Evolutionary conservation across 2,888 invertebrate species (phyloP), one percentile per base, ranked within the genome.

Genomic region (Dryadula phaetusa): DNA sequence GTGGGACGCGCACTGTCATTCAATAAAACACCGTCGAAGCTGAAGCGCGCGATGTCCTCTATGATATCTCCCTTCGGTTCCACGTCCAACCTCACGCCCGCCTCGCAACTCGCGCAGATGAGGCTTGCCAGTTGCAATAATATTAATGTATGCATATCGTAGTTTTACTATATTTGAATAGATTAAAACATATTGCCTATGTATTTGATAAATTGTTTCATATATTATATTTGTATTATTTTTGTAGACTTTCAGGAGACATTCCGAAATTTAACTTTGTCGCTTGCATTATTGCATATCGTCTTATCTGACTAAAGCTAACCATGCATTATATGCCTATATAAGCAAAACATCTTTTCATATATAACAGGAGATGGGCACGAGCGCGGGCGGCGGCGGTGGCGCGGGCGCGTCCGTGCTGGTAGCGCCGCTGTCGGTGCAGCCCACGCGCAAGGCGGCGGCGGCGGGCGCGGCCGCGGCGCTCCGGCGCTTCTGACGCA

Each of bases 1-100:
- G 98, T 99, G 76, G 98, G 98, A 62, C 95, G 99, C 76, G 98
- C 98, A 74, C 96, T 99, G 82, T 98, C 98, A 73, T 98, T 99
- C 90, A 98, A 98, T 89, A 98, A 98, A 91, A 98, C 99, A 32
- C 98, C 99, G 60, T 97, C 97, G 73, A 98, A 97, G 87, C 90
- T 99, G 79, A 98, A 98, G 89, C 95, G 98, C 67, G 98, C 98
- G 34, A 97, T 99, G 87, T 98, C 98, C 20, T 97, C 98, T 49
- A 97, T 98, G 96, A 98, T 98, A 94, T 96, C 96, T 70, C 98
- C 98, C 12, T 97, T 97, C 87, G 97, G 97, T 76, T 97, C 96
- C 84, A 96, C 96, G 61, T 95, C 96, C 74, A 97, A 96, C 80
- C 93, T 97, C 73, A 96, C 97, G 73, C 97, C 97, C 42, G 95